Percentiles rank a stretch among this genome's conserved stretches.
Evolutionary conservation across 2,888 invertebrate genomes (phyloP).

Genomic region (Drosophila diplacantha): DNA sequence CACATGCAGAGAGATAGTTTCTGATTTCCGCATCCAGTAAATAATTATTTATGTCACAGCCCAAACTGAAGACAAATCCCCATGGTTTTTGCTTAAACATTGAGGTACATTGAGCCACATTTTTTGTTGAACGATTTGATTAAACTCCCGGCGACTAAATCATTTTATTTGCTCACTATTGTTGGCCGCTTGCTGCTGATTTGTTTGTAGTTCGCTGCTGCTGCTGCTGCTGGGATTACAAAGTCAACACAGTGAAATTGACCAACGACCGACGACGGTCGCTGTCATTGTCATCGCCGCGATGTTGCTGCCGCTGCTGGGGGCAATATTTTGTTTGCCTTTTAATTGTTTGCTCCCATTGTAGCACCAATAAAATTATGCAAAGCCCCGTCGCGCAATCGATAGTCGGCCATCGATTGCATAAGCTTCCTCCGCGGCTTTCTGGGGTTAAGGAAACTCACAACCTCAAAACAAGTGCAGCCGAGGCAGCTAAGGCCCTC

Average conservation of each 20-base stretch:
- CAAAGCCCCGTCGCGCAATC: conserved; percentile 38
- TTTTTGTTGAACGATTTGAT: conserved; percentile 7
- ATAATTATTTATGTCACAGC: not conserved
- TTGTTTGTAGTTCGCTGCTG: conserved; percentile 26
- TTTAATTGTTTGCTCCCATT: conserved; percentile 46
- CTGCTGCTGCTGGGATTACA: conserved; percentile 26
- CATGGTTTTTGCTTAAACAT: not conserved
- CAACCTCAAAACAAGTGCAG: not conserved
- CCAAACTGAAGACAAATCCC: not conserved
- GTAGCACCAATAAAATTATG: conserved; percentile 42
- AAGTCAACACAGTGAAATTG: conserved; percentile 45
- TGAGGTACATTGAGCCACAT: not conserved
- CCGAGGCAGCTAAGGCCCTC: not conserved
- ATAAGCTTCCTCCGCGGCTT: conserved; percentile 10
- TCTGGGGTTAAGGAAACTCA: not conserved
- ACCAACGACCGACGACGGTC: conserved; percentile 23
- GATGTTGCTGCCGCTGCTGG: too few species aligned
- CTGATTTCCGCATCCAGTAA: not conserved
- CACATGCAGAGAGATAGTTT: not conserved
- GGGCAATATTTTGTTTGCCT: conserved; percentile 29
- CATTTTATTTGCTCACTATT: conserved; percentile 36
- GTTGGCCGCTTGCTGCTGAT: conserved; percentile 27
- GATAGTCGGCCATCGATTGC: conserved; percentile 32
- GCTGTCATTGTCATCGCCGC: conserved; percentile 22
- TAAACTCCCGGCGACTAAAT: conserved; percentile 30